These are phyloP conservation scores for Anabas testudineus DNA, from an alignment of 2,797 vertebrate genomes.

Conservation along the genomic window DNA sequence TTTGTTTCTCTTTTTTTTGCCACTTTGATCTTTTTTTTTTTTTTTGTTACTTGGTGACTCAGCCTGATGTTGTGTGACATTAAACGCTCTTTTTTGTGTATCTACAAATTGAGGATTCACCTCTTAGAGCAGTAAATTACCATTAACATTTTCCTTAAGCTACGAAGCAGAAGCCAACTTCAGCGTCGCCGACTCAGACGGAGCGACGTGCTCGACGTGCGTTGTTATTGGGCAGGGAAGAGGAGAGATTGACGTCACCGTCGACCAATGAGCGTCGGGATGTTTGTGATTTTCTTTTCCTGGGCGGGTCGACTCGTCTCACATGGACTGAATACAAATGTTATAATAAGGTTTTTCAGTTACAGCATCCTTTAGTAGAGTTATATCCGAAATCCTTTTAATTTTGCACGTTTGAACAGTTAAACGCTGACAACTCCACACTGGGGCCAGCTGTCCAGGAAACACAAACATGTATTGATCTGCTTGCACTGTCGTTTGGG, in stretches of 20 bases:
- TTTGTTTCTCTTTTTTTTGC: no score
- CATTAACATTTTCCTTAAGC: neutral
- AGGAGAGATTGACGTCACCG: constrained; percentile 12
- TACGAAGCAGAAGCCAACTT: neutral
- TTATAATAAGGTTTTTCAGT: neutral
- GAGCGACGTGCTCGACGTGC: neutral
- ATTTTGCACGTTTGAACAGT: no score
- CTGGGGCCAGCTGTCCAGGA: no score
- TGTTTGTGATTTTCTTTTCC: no score
- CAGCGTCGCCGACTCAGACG: neutral
- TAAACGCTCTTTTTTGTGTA: no score
- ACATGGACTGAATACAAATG: neutral
- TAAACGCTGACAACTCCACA: no score
- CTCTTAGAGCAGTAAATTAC: neutral
- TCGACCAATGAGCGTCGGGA: constrained; percentile 58
- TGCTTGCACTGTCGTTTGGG: neutral
- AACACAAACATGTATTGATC: no score
- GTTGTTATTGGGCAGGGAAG: constrained; percentile 4
- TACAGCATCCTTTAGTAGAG: constrained; percentile 25
- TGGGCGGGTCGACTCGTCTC: constrained; percentile 13
- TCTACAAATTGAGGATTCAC: no score
- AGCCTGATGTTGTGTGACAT: no score
- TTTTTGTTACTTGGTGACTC: no score
- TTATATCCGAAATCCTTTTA: accelerated
- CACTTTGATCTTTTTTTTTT: no score